These are phyloP conservation scores for Dolichomitus sp. DNA, from an alignment of 2,888 invertebrate genomes.

Conservation along the genomic window DNA sequence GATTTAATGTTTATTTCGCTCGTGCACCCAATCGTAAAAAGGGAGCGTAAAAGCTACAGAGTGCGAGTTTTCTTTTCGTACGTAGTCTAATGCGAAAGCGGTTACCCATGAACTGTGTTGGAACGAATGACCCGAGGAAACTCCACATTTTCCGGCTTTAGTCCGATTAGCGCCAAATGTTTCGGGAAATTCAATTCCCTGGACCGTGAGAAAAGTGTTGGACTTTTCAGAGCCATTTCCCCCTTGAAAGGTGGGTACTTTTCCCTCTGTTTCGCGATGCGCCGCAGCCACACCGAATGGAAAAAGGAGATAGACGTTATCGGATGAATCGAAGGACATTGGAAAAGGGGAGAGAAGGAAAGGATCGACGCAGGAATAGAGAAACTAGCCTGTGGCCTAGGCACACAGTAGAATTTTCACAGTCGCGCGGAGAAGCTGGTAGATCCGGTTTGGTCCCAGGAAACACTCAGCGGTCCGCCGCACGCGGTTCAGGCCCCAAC, in stretches of 20 bases:
- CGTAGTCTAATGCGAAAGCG: neutral
- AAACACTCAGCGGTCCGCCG: conserved; percentile 39
- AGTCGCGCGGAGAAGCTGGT: neutral
- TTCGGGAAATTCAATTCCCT: conserved; percentile 39
- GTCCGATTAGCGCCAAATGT: conserved; percentile 36
- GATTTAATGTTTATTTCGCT: neutral
- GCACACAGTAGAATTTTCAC: conserved; percentile 8
- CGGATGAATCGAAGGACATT: conserved; percentile 13
- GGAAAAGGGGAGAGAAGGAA: neutral
- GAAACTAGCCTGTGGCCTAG: conserved; percentile 3
- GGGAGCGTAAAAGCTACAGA: neutral
- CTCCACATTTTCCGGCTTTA: neutral
- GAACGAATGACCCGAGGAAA: neutral
- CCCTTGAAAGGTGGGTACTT: neutral
- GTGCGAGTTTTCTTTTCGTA: neutral
- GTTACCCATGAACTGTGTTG: neutral
- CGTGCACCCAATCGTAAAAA: neutral
- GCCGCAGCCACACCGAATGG: neutral
- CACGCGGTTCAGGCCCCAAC: conserved; percentile 22
- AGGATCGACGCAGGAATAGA: neutral
- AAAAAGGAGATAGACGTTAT: conserved; percentile 39
- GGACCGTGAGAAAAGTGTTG: conserved; percentile 12
- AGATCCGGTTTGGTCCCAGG: conserved; percentile 24
- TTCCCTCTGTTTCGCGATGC: conserved; percentile 1
- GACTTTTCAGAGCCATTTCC: conserved; percentile 35